These are phyloP conservation scores for Ciconia nigra DNA, from an alignment of 2,797 vertebrate genomes.

Conservation along the genomic window DNA sequence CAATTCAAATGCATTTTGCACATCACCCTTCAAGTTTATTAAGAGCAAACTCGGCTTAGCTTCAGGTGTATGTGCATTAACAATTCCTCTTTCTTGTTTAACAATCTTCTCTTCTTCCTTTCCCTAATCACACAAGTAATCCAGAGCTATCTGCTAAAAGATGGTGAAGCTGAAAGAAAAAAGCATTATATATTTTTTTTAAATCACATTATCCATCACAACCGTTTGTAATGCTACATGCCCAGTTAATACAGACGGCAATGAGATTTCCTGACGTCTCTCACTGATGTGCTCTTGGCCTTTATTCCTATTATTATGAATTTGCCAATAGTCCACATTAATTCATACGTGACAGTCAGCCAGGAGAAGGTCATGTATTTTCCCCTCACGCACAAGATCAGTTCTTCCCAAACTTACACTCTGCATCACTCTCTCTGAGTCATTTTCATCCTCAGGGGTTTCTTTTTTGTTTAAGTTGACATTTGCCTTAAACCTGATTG, in stretches of 20 bases:
- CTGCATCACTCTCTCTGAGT: background rate
- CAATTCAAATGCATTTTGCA: background rate
- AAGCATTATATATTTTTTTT: background rate
- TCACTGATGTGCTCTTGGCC: background rate
- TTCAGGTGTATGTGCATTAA: background rate
- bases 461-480: conserved; percentile 11
- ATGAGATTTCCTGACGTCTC: background rate
- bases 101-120: background rate
- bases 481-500: background rate
- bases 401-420: background rate
- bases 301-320: background rate
- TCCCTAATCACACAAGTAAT: background rate
- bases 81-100: background rate
- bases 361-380: background rate
- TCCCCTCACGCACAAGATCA: background rate
- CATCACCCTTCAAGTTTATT: background rate
- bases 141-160: background rate
- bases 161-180: background rate
- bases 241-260: background rate
- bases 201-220: background rate
- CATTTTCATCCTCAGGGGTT: conserved; percentile 30
- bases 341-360: background rate
- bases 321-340: background rate
- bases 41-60: background rate
- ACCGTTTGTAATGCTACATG: background rate